Conservation (phyloP, 2,113 vertebrate genomes). For the Myotis davidii region DNA sequence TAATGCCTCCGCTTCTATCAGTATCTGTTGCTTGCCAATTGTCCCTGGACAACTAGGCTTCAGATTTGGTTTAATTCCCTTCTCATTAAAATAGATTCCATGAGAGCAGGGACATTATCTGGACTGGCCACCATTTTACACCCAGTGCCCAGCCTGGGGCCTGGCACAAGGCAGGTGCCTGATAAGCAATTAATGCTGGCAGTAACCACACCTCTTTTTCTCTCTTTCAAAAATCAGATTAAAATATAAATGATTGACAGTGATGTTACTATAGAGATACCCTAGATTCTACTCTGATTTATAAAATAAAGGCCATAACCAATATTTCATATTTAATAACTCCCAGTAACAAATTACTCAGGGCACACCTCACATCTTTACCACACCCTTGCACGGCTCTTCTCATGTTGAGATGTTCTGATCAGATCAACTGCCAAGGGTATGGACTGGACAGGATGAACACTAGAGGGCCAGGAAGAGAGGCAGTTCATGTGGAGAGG, state of each 20-base stretch:
- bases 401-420: not conserved
- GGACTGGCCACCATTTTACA: not conserved
- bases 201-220: not conserved
- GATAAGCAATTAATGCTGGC: not conserved
- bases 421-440: not conserved
- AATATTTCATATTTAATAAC: not conserved
- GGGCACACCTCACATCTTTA: not conserved
- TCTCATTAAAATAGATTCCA: not conserved
- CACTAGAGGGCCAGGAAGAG: not conserved
- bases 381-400: not conserved
- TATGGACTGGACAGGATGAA: not conserved
- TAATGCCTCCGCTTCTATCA: not conserved
- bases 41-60: not conserved
- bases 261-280: not conserved
- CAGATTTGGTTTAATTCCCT: not conserved
- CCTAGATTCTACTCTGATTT: not conserved
- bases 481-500: too few relatives aligned
- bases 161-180: not conserved
- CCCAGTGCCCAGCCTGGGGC: not conserved
- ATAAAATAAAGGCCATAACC: not conserved
- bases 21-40: not conserved
- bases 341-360: not conserved
- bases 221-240: constrained; percentile 14
- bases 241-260: constrained; percentile 10
- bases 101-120: not conserved